Percentiles rank a stretch among this genome's conserved stretches.
Evolutionary conservation across 1,140 invertebrate species (phyloP).

Genomic region (Pararge aegeria): DNA sequence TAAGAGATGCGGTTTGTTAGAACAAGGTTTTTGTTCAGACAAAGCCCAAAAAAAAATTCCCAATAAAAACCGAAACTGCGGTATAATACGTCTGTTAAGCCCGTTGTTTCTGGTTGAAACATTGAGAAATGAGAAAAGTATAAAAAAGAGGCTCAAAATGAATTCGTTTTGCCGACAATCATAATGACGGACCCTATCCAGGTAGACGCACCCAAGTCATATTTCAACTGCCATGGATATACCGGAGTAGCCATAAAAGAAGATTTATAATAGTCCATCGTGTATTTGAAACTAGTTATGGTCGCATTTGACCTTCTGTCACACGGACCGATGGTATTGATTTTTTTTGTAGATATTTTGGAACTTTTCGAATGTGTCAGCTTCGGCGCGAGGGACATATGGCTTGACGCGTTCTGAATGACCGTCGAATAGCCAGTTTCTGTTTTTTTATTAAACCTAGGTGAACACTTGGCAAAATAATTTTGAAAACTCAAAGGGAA

Average conservation of each 20-base stretch:
- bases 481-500: too few species aligned
- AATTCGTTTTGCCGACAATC: slow-evolving; percentile 69
- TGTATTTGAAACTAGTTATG: slow-evolving; percentile 69
- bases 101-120: slow-evolving; percentile 46
- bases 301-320: slow-evolving; percentile 59
- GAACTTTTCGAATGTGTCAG: slow-evolving; percentile 54
- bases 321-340: slow-evolving; percentile 58
- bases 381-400: slow-evolving; percentile 54
- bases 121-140: slow-evolving; percentile 42
- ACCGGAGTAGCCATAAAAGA: slow-evolving; percentile 62
- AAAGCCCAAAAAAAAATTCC: slow-evolving; percentile 22
- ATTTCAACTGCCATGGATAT: slow-evolving; percentile 66
- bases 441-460: slow-evolving; percentile 25
- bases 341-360: slow-evolving; percentile 45
- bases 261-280: slow-evolving; percentile 65
- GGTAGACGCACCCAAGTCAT: slow-evolving; percentile 71
- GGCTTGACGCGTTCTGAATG: slow-evolving; percentile 64
- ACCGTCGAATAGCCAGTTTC: slow-evolving; percentile 48
- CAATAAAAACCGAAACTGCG: slow-evolving; percentile 30
- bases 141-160: slow-evolving; percentile 60
- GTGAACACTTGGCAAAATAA: too few species aligned
- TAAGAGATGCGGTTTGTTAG: slow-evolving; percentile 25
- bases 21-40: slow-evolving; percentile 28
- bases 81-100: slow-evolving; percentile 21
- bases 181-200: slow-evolving; percentile 73